A percentile compares a stretch with the other conserved stretches of the same genome.
These are phyloP conservation scores for Poeciliopsis presidionis DNA, from an alignment of 2,797 vertebrate species.

Conservation along the genomic window DNA sequence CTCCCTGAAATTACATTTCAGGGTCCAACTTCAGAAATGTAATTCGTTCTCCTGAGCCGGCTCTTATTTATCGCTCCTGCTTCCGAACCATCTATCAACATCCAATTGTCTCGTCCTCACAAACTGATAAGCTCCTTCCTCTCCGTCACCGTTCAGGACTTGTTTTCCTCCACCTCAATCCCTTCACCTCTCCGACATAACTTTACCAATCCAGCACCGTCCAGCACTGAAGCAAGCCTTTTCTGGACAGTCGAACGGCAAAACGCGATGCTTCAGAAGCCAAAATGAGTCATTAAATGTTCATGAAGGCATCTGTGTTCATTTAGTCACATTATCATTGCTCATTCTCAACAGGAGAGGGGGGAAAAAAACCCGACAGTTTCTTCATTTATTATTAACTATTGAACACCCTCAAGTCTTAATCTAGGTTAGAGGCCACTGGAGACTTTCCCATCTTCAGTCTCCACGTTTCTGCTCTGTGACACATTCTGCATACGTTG, in stretches of 20 bases:
- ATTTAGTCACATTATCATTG: slow-evolving; percentile 29
- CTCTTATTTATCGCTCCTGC: slow-evolving; percentile 6
- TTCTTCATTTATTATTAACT: slow-evolving; percentile 76
- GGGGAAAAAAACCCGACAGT: slow-evolving; percentile 27
- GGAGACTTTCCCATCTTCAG: slow-evolving; percentile 44
- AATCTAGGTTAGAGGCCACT: slow-evolving; percentile 76
- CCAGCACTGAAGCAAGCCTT: slow-evolving; percentile 53
- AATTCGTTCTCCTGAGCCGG: slow-evolving; percentile 5
- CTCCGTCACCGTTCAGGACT: slow-evolving; percentile 14
- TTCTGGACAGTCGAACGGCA: slow-evolving; percentile 24
- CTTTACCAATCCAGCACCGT: slow-evolving; percentile 60
- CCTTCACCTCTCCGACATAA: slow-evolving; percentile 55
- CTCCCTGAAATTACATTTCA: neutral
- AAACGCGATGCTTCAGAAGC: slow-evolving; percentile 9
- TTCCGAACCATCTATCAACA: slow-evolving; percentile 7
- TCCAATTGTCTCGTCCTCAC: slow-evolving; percentile 20
- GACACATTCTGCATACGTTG: slow-evolving; percentile 63
- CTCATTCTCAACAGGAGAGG: slow-evolving; percentile 40
- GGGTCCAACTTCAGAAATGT: slow-evolving; percentile 2
- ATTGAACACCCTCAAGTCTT: slow-evolving; percentile 62
- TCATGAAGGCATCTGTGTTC: slow-evolving; percentile 28
- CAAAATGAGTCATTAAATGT: slow-evolving; percentile 35
- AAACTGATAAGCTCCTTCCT: slow-evolving; percentile 23
- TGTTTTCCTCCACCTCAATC: slow-evolving; percentile 18
- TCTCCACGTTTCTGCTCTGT: slow-evolving; percentile 26